Conservation (phyloP, 2,888 invertebrate species). For the Dryobota labecula region DNA sequence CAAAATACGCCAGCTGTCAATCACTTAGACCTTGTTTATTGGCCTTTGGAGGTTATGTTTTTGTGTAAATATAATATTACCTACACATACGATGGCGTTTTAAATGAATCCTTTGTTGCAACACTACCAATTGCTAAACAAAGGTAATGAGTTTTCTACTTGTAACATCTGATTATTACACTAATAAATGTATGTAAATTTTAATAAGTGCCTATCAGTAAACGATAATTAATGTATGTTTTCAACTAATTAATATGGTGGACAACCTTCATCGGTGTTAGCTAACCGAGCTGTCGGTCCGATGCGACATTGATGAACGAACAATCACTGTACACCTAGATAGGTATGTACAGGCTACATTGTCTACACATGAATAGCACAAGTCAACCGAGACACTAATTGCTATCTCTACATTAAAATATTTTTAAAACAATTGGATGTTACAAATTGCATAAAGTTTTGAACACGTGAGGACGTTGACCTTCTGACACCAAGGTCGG, state of each 20-base stretch:
- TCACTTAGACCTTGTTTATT: conserved; percentile 19
- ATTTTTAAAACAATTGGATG: conserved; percentile 53
- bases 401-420: conserved; percentile 40
- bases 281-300: conserved; percentile 49
- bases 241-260: conserved; percentile 37
- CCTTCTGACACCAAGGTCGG: conserved; percentile 89
- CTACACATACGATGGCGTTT: background rate
- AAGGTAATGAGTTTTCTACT: conserved; percentile 3
- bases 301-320: conserved; percentile 63
- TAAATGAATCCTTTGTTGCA: conserved; percentile 26
- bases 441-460: conserved; percentile 79
- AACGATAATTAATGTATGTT: conserved; percentile 26
- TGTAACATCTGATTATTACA: background rate
- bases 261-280: conserved; percentile 59
- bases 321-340: conserved; percentile 52
- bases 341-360: conserved; percentile 46
- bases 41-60: conserved; percentile 47
- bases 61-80: conserved; percentile 16
- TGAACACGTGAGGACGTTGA: conserved; percentile 87
- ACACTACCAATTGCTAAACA: conserved; percentile 16
- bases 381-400: conserved; percentile 41
- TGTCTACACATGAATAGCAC: conserved; percentile 53
- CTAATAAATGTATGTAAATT: conserved; percentile 2
- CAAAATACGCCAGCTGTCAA: conserved; percentile 16
- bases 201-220: conserved; percentile 1